Base-by-base conservation (phyloP, 1,140 invertebrate species). In the Notospermus geniculatus region DNA sequence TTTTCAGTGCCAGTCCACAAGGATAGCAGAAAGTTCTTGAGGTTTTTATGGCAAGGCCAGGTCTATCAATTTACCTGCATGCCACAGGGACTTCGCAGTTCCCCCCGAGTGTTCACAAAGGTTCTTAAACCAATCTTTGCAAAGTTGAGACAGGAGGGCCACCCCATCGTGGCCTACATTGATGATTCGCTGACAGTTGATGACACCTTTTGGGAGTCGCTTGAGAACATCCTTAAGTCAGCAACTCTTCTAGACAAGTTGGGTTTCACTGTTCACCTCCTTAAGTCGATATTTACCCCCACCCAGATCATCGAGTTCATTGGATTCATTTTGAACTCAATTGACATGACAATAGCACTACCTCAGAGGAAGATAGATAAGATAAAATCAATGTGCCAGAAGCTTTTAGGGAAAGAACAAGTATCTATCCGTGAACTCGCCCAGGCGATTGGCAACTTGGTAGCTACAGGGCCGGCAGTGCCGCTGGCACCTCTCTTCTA, bases 221-320 rank as follows among this genome's bases (percentile, higher is more conserved):
- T 62, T 13, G 22, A 9, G 22, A 61, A 43, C 64, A 64, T 62
- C 30, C 66, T 30, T 17, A 22, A 52, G 57, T 57, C 61, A 22
- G 54, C 63, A 9, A 22, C 32, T 56, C 46, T 59, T 19, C 54
- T 59, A 1, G 32, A n/a, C 11, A n/a, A 39, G 7, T 39, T 59
- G 1, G 66, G 70, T 22, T 70, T 69, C 53, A 56, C 54, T 22
- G 55, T 66, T 52, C 57, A 69, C 19, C 27, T 50, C 2, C n/a
- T 54, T 23, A 71, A 71, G 57, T 71, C 70, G 22, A 60, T 65
- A 0, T 39, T 70, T 17, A 29, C 41, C 9, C 68, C 66, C 17
- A 60, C 63, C 54, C 59, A 63, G 36, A 30, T 23, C 53, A 39
- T 61, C 19, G 53, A 54, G 30, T 68, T 57, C 50, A 22, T 69